Evolutionary conservation across 23 tunicate species (phyloP).

Genomic region (Trididemnum clinides): DNA sequence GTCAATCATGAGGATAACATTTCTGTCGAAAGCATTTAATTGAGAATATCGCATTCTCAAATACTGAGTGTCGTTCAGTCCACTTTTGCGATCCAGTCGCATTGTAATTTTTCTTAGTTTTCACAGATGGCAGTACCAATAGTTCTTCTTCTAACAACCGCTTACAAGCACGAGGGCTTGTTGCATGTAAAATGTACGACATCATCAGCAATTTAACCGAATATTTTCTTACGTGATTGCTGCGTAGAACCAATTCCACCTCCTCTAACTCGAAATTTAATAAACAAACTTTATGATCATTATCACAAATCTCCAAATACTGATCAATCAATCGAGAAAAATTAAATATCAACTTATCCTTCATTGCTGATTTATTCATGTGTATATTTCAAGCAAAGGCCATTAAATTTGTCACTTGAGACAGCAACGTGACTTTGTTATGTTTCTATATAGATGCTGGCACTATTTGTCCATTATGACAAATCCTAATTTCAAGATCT

Average conservation of each 20-base stretch:
- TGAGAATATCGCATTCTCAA: conserved; percentile 3
- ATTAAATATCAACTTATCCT: not conserved
- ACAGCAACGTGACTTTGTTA: not conserved
- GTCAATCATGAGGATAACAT: not conserved
- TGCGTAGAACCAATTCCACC: not conserved
- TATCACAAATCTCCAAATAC: not conserved
- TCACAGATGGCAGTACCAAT: not conserved
- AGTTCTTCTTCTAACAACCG: not conserved
- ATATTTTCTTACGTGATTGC: not conserved
- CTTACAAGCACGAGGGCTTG: not conserved
- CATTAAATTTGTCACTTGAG: conserved; percentile 4
- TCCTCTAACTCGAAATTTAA: not conserved
- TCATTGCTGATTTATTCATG: not conserved
- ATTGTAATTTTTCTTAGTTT: conserved; percentile 16
- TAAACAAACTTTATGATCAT: not conserved
- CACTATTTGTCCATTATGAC: not conserved
- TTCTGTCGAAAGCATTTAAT: conserved; percentile 9
- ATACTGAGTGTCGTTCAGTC: not conserved
- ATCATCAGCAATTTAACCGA: not conserved
- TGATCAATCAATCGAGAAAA: not conserved
- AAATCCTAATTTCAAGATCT: not conserved
- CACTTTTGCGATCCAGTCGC: not conserved
- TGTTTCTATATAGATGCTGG: not conserved
- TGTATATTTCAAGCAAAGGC: not conserved
- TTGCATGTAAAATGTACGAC: not conserved